Evolutionary conservation across 2,797 vertebrate genomes (phyloP).

Genomic region (Syndactyla subalaris): DNA sequence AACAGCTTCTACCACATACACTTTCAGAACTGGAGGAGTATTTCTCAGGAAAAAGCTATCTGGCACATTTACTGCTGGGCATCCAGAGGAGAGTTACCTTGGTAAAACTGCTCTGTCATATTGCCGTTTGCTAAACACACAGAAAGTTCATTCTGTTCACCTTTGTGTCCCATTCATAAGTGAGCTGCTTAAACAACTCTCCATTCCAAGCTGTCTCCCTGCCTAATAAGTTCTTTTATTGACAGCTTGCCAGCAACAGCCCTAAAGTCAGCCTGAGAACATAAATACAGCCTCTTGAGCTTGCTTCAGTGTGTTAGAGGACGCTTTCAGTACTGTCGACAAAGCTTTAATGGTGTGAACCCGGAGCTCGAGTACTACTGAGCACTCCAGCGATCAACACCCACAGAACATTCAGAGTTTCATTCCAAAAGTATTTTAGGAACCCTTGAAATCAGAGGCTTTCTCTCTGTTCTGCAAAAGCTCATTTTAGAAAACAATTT

Average conservation of each 20-base stretch:
- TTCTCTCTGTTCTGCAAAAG: conserved; percentile 51
- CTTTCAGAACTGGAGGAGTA: neutral
- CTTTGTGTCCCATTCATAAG: conserved; percentile 37
- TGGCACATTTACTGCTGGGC: neutral
- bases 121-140: neutral
- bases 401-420: conserved; percentile 38
- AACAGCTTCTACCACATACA: neutral
- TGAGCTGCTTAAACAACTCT: conserved; percentile 19
- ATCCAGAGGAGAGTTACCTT: neutral
- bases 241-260: conserved; percentile 60
- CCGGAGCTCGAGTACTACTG: conserved; percentile 33
- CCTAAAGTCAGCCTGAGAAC: conserved; percentile 63
- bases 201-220: conserved; percentile 48
- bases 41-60: neutral
- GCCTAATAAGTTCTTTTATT: conserved; percentile 51
- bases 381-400: conserved; percentile 53
- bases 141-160: conserved; percentile 35
- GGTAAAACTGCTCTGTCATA: neutral
- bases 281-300: conserved; percentile 64
- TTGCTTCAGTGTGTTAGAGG: conserved; percentile 39
- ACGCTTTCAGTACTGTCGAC: conserved; percentile 37
- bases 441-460: conserved; percentile 66
- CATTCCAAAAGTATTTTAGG: conserved; percentile 58
- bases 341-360: conserved; percentile 65
- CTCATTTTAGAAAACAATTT: conserved; percentile 56